Percentiles rank a stretch among this genome's conserved stretches.
Conservation (phyloP, 2,888 invertebrate genomes). For the Aporophyla nigra region DNA sequence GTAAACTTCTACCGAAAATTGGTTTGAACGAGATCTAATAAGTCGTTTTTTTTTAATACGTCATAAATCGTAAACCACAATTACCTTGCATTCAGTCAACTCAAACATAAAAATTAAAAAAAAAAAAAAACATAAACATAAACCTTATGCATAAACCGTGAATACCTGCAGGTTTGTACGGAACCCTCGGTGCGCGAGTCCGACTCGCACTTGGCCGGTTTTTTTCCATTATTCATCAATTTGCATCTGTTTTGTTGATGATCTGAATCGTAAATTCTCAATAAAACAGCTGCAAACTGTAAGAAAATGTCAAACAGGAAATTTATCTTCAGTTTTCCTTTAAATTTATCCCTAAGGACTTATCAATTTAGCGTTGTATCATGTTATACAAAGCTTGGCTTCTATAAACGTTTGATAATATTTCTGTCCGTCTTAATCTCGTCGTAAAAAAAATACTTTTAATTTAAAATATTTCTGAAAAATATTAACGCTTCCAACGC, state of each 20-base stretch:
- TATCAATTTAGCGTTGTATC: not conserved
- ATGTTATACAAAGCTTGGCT: not conserved
- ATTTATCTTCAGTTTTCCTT: not conserved
- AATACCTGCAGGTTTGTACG: too few relatives aligned
- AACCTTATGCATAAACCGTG: too few relatives aligned
- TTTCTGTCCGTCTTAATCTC: not conserved
- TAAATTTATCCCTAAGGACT: not conserved
- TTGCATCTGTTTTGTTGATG: not conserved
- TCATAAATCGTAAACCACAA: too few relatives aligned
- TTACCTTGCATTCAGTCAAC: too few relatives aligned
- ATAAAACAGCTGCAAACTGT: not conserved
- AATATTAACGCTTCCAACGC: conserved; percentile 2
- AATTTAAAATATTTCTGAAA: conserved; percentile 18
- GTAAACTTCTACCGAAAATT: too few relatives aligned
- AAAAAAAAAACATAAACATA: too few relatives aligned
- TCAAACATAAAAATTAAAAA: too few relatives aligned
- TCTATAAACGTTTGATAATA: not conserved
- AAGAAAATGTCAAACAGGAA: conserved; percentile 1
- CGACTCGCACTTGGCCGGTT: too few relatives aligned
- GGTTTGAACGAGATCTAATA: too few relatives aligned
- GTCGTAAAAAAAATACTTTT: conserved; percentile 18
- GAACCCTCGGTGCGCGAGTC: too few relatives aligned
- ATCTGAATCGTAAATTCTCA: not conserved
- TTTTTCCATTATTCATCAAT: too few relatives aligned
- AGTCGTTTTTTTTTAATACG: too few relatives aligned